A percentile compares a stretch with the other conserved stretches of the same genome.
These are phyloP conservation scores for Myripristis jacobus DNA, from an alignment of 2,797 vertebrate genomes.

Conservation along the genomic window DNA sequence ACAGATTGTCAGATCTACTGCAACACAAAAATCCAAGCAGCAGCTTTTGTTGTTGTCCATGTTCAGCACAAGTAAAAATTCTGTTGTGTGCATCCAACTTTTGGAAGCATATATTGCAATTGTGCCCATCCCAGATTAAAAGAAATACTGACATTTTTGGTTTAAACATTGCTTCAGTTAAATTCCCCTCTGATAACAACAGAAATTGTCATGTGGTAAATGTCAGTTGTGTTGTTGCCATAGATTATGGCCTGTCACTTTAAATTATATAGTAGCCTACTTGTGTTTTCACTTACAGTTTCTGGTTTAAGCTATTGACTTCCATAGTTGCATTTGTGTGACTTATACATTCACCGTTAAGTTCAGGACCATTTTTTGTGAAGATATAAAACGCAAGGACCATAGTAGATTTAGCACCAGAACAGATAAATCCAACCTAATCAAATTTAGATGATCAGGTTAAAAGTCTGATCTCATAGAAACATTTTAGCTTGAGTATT, in stretches of 20 bases:
- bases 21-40: constrained; percentile 15
- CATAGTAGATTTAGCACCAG: neutral
- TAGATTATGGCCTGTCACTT: constrained; percentile 1
- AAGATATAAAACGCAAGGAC: neutral
- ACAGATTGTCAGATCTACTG: constrained; percentile 9
- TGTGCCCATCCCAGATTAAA: constrained; percentile 10
- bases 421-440: neutral
- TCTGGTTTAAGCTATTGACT: constrained; percentile 12
- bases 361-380: constrained; percentile 1
- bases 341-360: neutral
- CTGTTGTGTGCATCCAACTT: too few species aligned
- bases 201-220: neutral
- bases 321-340: neutral
- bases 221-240: constrained; percentile 1
- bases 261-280: neutral
- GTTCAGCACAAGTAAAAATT: neutral
- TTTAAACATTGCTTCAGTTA: neutral
- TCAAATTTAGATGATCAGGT: neutral
- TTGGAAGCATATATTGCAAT: constrained; percentile 2
- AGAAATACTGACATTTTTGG: neutral
- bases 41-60: neutral
- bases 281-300: constrained; percentile 9
- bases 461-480: neutral
- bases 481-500: neutral
- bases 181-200: constrained; percentile 17